Evolutionary conservation across 35 echinoderm and acorn worm genomes (phyloP).

Genomic region (Patiria miniata): DNA sequence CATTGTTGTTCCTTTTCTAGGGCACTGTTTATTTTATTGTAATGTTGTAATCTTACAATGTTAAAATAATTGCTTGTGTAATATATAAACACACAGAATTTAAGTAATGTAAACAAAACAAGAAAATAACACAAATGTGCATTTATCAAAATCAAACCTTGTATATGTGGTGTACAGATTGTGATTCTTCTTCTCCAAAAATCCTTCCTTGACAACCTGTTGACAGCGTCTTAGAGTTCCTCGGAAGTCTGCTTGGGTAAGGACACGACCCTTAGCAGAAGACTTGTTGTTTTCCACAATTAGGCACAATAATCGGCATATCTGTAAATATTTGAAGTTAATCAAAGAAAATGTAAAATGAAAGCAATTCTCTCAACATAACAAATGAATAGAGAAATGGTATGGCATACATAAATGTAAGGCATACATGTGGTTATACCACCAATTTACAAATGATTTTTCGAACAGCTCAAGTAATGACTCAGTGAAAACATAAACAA

Average conservation of each 20-base stretch:
- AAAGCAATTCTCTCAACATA: background rate
- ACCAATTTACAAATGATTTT: too few relatives aligned
- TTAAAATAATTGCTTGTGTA: too few relatives aligned
- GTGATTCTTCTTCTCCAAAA: slow-evolving; percentile 97
- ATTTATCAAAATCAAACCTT: slow-evolving; percentile 69
- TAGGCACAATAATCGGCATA: slow-evolving; percentile 86
- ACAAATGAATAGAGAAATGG: too few relatives aligned
- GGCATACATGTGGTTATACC: too few relatives aligned
- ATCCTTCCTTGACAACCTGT: slow-evolving; percentile 92
- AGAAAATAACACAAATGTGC: background rate
- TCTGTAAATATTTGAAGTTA: slow-evolving; percentile 59
- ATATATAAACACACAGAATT: too few relatives aligned
- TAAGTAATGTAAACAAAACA: too few relatives aligned
- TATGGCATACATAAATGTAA: too few relatives aligned
- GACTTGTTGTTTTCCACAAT: slow-evolving; percentile 96
- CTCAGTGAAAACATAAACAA: too few relatives aligned
- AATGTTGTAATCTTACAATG: too few relatives aligned
- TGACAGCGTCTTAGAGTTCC: slow-evolving; percentile 73
- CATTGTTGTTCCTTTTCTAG: too few relatives aligned
- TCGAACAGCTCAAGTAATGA: too few relatives aligned
- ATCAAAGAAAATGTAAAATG: background rate
- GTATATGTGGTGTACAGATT: slow-evolving; percentile 96
- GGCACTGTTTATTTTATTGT: too few relatives aligned
- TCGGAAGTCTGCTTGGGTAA: slow-evolving; percentile 63
- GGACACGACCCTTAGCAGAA: slow-evolving; percentile 59